Evolutionary conservation across 2,888 invertebrate genomes (phyloP), one percentile per base, ranked within the genome.

Genomic region (Prenolepis imparis): DNA sequence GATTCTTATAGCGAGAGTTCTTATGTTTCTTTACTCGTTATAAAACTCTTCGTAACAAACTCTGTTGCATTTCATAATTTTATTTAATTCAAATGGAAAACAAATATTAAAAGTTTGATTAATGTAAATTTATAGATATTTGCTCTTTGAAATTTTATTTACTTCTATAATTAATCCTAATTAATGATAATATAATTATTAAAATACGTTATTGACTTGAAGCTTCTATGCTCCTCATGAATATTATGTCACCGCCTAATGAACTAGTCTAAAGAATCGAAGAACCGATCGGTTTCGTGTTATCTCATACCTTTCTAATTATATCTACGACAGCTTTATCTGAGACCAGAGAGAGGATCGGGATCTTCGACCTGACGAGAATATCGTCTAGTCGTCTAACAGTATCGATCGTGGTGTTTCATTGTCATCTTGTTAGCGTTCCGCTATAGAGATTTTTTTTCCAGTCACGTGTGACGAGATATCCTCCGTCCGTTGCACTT

Each of bases 381-480:
- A 28, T 28, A 59, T 12, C n/a, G 4, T 28, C 5, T n/a, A 8
- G 21, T 66, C 39, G 44, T 28, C 9, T 59, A 82, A 67, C 74
- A 67, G 57, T 82, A 84, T 24, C 59, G 11, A 32, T 12, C 63
- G 32, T 24, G 15, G 41, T 11, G 59, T 24, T 55, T 80, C 82
- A 74, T 70, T 84, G 77, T 44, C 61, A 74, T 86, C 73, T 77
- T 28, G 36, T 6, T 39, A 24, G 61, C 59, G 52, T 48, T 61
- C 39, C 32, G n/a, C 77, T 32, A 44, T 32, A 39, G 32, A 48
- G 73, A 52, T 67, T 72, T 75, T 44, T 44, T 86, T 86, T 86
- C 81, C 77, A 24, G 81, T 88, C 87, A 84, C 88, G 88, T 73
- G 52, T 82, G 48, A 18, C 67, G 66, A 21, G 39, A 64, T 52